Conservation (phyloP, 2,113 vertebrate species). For the Aspiorhynchus laticeps region DNA sequence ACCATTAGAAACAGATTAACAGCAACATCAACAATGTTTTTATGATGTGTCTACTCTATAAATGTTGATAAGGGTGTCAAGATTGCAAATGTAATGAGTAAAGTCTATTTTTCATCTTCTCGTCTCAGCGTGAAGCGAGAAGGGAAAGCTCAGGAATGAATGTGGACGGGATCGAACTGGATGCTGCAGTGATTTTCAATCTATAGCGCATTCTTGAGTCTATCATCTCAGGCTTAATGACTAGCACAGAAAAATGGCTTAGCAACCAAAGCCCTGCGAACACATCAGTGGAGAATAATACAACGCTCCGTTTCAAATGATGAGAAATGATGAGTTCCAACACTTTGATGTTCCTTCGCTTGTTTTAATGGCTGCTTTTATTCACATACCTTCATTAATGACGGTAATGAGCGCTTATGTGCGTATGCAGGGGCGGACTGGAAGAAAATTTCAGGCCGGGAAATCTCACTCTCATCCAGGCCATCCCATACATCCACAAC, state of each 20-base stretch:
- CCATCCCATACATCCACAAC: too few species aligned
- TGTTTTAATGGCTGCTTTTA: conserved; percentile 42
- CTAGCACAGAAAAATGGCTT: conserved; percentile 4
- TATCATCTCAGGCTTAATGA: conserved; percentile 32
- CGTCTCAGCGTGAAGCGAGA: neutral
- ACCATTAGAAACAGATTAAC: conserved; percentile 36
- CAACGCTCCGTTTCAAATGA: neutral
- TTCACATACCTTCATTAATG: conserved; percentile 52
- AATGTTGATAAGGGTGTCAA: conserved; percentile 1
- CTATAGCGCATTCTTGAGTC: conserved; percentile 13
- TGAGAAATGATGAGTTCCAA: conserved; percentile 27
- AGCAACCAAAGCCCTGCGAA: neutral
- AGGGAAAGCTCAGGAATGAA: conserved; percentile 11
- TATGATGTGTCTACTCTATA: conserved; percentile 31
- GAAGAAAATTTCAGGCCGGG: too few species aligned
- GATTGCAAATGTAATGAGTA: conserved; percentile 24
- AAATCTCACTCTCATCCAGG: too few species aligned
- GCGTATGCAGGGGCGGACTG: too few species aligned
- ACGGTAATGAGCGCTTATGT: conserved; percentile 39
- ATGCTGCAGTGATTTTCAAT: conserved; percentile 27
- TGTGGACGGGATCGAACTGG: neutral
- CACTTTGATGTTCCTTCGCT: conserved; percentile 38
- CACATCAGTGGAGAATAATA: conserved; percentile 36
- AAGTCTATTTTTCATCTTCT: conserved; percentile 11
- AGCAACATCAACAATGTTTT: conserved; percentile 14